phyloP scores from a whole-genome alignment of 2,888 invertebrate species.

The Acholoe squamosa region DNA sequence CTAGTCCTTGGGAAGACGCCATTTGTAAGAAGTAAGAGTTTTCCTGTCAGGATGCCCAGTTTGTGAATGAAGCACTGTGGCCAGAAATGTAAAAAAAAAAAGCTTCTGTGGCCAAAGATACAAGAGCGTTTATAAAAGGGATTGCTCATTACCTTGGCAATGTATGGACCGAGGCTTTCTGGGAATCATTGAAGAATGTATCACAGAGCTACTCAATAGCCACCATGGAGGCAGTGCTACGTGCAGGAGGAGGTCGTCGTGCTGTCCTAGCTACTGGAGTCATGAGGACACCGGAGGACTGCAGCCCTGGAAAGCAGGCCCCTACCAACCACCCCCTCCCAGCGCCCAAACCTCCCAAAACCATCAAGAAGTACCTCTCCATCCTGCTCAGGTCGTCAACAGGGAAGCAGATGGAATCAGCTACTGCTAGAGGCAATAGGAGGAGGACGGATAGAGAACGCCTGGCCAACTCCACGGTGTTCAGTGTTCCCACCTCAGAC shows the following conservation, averaged over 20 bases:
- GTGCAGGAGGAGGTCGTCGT: background rate
- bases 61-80: too few species aligned
- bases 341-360: background rate
- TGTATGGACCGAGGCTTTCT: too few species aligned
- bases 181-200: too few species aligned
- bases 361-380: conserved; percentile 41
- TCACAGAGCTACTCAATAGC: too few species aligned
- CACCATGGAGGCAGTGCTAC: background rate
- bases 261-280: background rate
- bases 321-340: background rate
- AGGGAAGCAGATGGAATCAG: background rate
- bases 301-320: background rate
- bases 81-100: too few species aligned
- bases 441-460: background rate
- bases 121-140: too few species aligned
- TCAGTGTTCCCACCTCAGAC: background rate
- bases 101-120: too few species aligned
- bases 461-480: background rate
- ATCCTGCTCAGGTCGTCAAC: background rate
- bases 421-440: background rate
- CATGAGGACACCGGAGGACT: background rate
- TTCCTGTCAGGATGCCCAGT: too few species aligned
- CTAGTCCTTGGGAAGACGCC: too few species aligned
- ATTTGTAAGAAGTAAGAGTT: too few species aligned
- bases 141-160: too few species aligned